Percentiles rank a stretch among this genome's conserved stretches.
Evolutionary conservation across 2,888 invertebrate species (phyloP).

Genomic region (Harmothoe impar): DNA sequence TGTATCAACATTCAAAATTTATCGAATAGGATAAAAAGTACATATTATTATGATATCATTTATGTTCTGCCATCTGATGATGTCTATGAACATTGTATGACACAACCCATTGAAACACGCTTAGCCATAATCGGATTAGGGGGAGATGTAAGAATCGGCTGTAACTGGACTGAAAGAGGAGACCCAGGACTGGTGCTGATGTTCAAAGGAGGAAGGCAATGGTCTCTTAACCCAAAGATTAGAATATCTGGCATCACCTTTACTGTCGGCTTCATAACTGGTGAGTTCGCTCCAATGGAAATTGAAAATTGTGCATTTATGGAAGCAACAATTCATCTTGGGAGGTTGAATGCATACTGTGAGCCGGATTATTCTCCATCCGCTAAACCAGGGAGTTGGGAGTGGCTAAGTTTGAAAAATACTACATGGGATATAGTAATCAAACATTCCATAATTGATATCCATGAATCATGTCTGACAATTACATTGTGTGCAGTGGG

Average conservation of each 20-base stretch:
- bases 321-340: neutral
- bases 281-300: neutral
- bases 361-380: neutral
- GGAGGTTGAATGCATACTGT: neutral
- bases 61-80: neutral
- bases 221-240: neutral
- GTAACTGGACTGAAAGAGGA: neutral
- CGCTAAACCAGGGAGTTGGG: neutral
- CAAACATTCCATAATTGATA: neutral
- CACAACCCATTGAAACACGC: neutral
- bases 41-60: neutral
- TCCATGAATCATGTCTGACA: neutral
- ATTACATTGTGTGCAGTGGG: neutral
- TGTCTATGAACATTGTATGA: conserved; percentile 10
- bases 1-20: neutral
- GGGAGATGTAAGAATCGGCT: neutral
- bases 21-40: neutral
- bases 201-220: neutral
- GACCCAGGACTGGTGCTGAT: neutral
- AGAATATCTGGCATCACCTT: neutral
- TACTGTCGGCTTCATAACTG: neutral
- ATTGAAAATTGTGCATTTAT: neutral
- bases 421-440: neutral
- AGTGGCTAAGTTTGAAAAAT: neutral
- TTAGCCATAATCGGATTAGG: neutral